A percentile compares a stretch with the other conserved stretches of the same genome.
Conservation (phyloP, 2,888 invertebrate species). For the Dolomedes plantarius region DNA sequence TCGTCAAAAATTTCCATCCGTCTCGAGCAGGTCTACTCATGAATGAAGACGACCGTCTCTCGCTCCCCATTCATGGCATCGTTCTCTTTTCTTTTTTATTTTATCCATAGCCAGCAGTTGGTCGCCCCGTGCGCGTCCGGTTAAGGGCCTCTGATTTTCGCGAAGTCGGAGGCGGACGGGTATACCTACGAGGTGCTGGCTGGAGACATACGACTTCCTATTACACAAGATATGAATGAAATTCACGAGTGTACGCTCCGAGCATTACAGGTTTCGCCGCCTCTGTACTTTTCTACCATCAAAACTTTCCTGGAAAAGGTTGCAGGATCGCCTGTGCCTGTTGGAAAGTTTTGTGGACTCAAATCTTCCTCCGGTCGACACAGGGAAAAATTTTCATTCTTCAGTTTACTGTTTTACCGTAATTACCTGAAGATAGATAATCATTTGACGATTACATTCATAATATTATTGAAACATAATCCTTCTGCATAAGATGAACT, state of each 20-base stretch:
- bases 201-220: constrained; percentile 12
- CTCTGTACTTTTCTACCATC: constrained; percentile 1
- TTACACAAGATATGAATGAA: constrained; percentile 7
- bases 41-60: background rate
- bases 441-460: too few species aligned
- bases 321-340: too few species aligned
- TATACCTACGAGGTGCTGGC: background rate
- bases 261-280: background rate
- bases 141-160: background rate
- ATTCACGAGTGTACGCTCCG: background rate
- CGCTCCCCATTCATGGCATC: background rate
- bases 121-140: background rate
- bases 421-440: too few species aligned
- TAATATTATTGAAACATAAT: too few species aligned
- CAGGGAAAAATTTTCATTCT: too few species aligned
- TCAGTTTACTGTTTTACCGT: too few species aligned
- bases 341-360: too few species aligned
- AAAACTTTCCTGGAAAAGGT: too few species aligned
- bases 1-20: background rate
- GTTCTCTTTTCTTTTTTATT: too few species aligned
- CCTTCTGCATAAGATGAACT: too few species aligned
- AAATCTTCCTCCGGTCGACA: too few species aligned
- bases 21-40: background rate
- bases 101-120: background rate
- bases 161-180: background rate